Percentiles rank a stretch among this genome's conserved stretches.
Conservation (phyloP, 2,113 vertebrate genomes). For the Microcebus murinus region DNA sequence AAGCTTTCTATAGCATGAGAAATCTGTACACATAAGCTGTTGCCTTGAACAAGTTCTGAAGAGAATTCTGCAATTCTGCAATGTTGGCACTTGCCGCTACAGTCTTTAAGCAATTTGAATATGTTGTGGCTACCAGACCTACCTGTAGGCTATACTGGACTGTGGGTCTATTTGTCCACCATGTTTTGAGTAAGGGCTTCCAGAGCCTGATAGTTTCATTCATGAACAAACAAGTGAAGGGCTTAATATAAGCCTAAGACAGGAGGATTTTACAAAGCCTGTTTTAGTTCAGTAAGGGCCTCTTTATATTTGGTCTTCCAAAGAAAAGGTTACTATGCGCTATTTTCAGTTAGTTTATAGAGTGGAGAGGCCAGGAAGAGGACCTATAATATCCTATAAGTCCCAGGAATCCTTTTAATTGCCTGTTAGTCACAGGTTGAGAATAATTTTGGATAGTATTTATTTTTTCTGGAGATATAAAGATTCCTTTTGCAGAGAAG, state of each 20-base stretch:
- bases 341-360: background rate
- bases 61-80: too few species aligned
- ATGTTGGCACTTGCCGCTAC: background rate
- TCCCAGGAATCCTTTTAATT: background rate
- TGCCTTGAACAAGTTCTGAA: background rate
- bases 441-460: background rate
- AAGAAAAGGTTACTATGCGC: background rate
- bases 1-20: background rate
- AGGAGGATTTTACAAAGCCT: background rate
- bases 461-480: background rate
- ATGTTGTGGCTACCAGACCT: background rate
- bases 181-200: background rate
- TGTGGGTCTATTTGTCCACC: background rate
- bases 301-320: background rate
- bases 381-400: background rate
- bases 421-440: background rate
- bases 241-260: background rate
- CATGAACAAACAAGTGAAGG: background rate
- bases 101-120: background rate
- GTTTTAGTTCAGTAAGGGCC: background rate
- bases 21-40: background rate
- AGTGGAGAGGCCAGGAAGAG: background rate
- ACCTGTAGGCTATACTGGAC: background rate
- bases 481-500: background rate
- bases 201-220: background rate